Evolutionary conservation across 2,797 vertebrate genomes (phyloP).

Genomic region (Sebastes kiyomatsui): DNA sequence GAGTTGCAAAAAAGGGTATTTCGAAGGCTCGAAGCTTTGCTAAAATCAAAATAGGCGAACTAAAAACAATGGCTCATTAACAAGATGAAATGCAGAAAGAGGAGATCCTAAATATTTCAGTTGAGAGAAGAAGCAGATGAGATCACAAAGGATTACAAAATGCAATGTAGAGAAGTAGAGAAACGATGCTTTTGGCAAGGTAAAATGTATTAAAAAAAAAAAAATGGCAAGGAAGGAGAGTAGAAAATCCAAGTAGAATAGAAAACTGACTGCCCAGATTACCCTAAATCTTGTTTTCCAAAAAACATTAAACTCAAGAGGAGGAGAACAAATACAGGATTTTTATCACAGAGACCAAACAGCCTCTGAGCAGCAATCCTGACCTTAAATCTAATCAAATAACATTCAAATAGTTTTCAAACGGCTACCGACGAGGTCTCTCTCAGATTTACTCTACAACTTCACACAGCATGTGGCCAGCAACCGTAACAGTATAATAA

Average conservation of each 20-base stretch:
- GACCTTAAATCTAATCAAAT: neutral
- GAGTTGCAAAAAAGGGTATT: constrained; percentile 6
- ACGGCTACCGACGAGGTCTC: neutral
- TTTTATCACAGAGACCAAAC: neutral
- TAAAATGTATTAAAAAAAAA: neutral
- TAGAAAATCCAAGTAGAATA: neutral
- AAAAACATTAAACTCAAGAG: constrained; percentile 24
- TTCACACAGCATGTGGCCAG: neutral
- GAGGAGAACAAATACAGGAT: neutral
- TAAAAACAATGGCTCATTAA: neutral
- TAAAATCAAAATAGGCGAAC: neutral
- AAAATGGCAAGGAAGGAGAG: neutral
- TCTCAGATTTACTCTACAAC: neutral
- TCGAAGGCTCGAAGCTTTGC: constrained; percentile 1
- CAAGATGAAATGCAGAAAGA: neutral
- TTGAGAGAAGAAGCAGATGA: neutral
- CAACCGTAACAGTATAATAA: neutral
- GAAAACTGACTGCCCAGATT: neutral
- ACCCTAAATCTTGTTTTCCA: neutral
- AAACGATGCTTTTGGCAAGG: neutral
- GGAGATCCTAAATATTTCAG: constrained; percentile 1
- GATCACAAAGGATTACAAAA: neutral
- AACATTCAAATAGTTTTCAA: neutral
- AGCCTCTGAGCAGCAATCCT: constrained; percentile 10
- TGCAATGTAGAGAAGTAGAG: neutral